phyloP scores from a whole-genome alignment of 2,888 invertebrate species.

The Pyralis farinalis region DNA sequence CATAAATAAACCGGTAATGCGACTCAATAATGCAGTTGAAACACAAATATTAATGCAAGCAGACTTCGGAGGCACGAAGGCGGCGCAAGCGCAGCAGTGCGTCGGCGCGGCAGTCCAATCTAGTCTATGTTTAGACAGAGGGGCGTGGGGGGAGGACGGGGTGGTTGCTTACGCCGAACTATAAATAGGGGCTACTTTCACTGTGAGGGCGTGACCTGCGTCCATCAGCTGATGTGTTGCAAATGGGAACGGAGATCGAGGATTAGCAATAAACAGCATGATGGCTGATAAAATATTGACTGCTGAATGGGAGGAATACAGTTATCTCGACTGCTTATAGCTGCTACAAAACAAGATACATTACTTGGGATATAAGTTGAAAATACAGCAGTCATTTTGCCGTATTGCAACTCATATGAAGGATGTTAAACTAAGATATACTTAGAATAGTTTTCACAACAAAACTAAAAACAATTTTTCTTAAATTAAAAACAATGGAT shows the following conservation, averaged over 20 bases:
- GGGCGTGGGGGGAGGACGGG: slow-evolving; percentile 26
- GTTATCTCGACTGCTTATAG: not conserved
- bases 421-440: no score
- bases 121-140: slow-evolving; percentile 41
- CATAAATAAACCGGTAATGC: slow-evolving; percentile 34
- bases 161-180: slow-evolving; percentile 42
- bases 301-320: not conserved
- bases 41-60: slow-evolving; percentile 40
- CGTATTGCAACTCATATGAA: no score
- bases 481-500: no score
- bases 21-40: slow-evolving; percentile 40
- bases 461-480: no score
- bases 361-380: no score
- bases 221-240: slow-evolving; percentile 51
- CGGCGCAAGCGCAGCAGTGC: slow-evolving; percentile 22
- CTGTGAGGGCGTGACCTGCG: slow-evolving; percentile 51
- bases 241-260: slow-evolving; percentile 34
- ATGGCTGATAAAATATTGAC: slow-evolving; percentile 6
- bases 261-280: slow-evolving; percentile 9
- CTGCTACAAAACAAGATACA: not conserved
- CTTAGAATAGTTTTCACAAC: no score
- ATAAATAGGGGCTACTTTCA: slow-evolving; percentile 57
- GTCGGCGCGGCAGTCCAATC: slow-evolving; percentile 19
- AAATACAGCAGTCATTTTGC: no score
- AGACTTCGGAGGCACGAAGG: slow-evolving; percentile 32